Evolutionary conservation across 2,888 invertebrate genomes (phyloP), one percentile per base, ranked within the genome.

Genomic region (Dorcus parallelipipedus): DNA sequence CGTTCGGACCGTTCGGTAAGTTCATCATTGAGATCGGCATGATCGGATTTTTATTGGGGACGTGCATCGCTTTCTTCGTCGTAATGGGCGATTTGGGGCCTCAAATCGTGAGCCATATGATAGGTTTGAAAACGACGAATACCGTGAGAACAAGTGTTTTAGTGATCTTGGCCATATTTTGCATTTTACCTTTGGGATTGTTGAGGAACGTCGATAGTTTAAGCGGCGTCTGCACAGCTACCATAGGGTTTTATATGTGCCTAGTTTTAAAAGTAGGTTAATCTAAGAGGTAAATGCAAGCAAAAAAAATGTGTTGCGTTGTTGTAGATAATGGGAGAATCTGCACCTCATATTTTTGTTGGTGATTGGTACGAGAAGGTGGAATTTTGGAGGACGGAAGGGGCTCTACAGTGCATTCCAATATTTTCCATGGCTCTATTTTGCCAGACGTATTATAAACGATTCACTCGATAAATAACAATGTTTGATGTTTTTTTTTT

Each of bases 21-120:
- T 81, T 96, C 61, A 81, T 90, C 1, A 93, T 95, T 1, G 97
- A 98, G 79, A 79, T 97, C 8, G 91, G 95, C 64, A 93, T 96
- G 66, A 95, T 97, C 69, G 94, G 96, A 0, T 95, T 96, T 72
- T 83, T 97, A 51, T 83, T 97, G 77, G 97, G 97, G 8, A 95
- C 97, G 0, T 93, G 95, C 69, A 91, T 98, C 54, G 97, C 97
- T 3, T 97, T 95, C 77, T 94, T 95, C 77, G 97, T 98, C 14
- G 95, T 98, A n/a, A 93, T 98, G 65, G 98, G 98, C 1, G 98
- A 98, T 76, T 82, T 98, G 48, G 96, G 95, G 0, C 97, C 98
- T 14, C 91, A 91, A 71, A 93, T 97, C 58, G 81, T 95, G 14
- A 86, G 91, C 0, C 91, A 94, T 76, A 81, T 92, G 69, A 84